phyloP scores from a whole-genome alignment of 2,797 vertebrate species.

The Oreortyx pictus region DNA sequence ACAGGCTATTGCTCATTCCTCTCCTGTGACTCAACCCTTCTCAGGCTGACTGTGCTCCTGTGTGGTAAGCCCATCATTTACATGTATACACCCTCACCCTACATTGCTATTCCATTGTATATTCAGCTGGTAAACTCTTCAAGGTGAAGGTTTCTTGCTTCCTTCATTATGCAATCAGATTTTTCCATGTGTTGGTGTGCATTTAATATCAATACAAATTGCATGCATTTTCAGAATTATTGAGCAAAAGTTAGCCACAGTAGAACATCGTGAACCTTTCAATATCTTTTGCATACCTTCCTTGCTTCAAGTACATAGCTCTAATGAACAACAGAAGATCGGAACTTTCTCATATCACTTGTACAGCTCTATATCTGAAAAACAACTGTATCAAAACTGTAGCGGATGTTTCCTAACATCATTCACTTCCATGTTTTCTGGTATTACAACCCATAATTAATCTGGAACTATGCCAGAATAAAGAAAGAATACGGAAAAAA shows the following conservation, averaged over 20 bases:
- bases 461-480: background rate
- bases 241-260: background rate
- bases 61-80: constrained; percentile 10
- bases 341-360: background rate
- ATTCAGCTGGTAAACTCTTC: constrained; percentile 28
- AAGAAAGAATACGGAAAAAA: background rate
- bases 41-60: background rate
- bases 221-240: background rate
- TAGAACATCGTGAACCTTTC: background rate
- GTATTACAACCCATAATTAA: background rate
- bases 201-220: background rate
- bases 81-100: background rate
- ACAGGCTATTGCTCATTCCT: constrained; percentile 35
- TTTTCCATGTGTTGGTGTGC: background rate
- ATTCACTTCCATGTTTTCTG: background rate
- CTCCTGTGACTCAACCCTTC: constrained; percentile 21
- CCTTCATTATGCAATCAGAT: background rate
- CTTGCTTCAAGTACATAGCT: background rate
- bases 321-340: background rate
- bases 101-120: background rate
- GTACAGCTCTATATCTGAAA: background rate
- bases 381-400: rapidly evolving
- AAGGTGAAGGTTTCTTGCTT: constrained; percentile 13
- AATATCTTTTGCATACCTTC: constrained; percentile 15
- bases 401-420: background rate